Base-by-base conservation (phyloP, 2,888 invertebrate genomes). In the Papilio gigon region DNA sequence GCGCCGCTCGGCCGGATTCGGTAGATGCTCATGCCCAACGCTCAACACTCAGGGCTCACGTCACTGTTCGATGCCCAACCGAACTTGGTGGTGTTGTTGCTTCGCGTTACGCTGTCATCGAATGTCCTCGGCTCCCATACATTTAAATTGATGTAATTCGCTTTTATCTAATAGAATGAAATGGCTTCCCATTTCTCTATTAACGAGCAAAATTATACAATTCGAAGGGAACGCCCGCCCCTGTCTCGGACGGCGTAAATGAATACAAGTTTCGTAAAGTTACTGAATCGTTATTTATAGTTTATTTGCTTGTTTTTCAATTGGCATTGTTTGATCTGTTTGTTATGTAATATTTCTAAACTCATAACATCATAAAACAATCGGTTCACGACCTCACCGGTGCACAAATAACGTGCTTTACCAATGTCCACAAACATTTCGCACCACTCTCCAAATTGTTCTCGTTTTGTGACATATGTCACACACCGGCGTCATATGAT, bases 101-200 rank as follows among this genome's bases (percentile, higher is more conserved):
- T 44, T 11, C 2, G 61, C 65, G 67, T 61, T 78, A 85, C 85
- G 76, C 69, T 8, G 5, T 50, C 73, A 69, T 85, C 86, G 84
- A 74, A 58, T 35, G 53, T 60, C 61, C 70, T 79, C 78, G 78
- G 78, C 73, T 77, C 71, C 74, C 76, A 76, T 78, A 76, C 77
- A 72, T 78, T 80, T 80, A 82, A 84, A 84, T 84, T 83, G 77
- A 80, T 82, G 77, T 72, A 72, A 79, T 82, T 80, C 78, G 78
- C 79, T 84, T 83, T 79, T 78, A 75, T 75, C 72, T 77, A 75
- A 77, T 76, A 70, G 56, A 71, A 72, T 71, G 61, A 74, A 73
- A 72, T 67, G 70, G 64, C 47, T 68, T 72, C 67, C 35, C 40
- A 59, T 64, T 66, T 68, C 65, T 60, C 44, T 71, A 70, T 70